phyloP scores from a whole-genome alignment of 2,888 invertebrate species.

The Polymixis lichenea region DNA sequence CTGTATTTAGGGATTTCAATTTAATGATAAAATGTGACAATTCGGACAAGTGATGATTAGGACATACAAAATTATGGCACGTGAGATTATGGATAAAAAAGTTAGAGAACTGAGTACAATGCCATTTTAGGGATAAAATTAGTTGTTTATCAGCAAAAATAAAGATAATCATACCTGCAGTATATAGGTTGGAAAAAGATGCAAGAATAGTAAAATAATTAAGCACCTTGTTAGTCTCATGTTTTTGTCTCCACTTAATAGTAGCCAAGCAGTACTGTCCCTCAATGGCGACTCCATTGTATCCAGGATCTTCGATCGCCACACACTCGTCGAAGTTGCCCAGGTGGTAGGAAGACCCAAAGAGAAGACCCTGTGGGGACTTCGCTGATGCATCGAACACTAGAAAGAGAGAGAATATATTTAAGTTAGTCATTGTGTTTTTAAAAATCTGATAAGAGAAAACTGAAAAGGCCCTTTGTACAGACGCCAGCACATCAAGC shows the following conservation, averaged over 20 bases:
- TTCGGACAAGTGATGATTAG: no score
- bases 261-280: constrained; percentile 93
- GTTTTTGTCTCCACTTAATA: constrained; percentile 82
- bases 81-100: no score
- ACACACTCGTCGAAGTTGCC: constrained; percentile 94
- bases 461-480: background rate
- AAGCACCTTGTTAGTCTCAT: constrained; percentile 79
- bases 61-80: no score
- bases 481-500: no score
- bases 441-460: background rate
- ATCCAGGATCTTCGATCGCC: constrained; percentile 80
- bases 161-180: background rate
- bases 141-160: no score
- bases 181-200: background rate
- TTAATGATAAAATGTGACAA: no score
- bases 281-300: constrained; percentile 81
- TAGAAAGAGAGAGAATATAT: constrained; percentile 75
- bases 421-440: background rate
- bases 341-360: constrained; percentile 92
- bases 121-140: no score
- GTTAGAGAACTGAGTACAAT: no score
- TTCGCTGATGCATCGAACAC: constrained; percentile 94
- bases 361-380: constrained; percentile 92
- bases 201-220: background rate
- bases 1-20: no score